These are phyloP conservation scores for Gymnocephalus cernua DNA, from an alignment of 2,113 vertebrate genomes.

Conservation along the genomic window DNA sequence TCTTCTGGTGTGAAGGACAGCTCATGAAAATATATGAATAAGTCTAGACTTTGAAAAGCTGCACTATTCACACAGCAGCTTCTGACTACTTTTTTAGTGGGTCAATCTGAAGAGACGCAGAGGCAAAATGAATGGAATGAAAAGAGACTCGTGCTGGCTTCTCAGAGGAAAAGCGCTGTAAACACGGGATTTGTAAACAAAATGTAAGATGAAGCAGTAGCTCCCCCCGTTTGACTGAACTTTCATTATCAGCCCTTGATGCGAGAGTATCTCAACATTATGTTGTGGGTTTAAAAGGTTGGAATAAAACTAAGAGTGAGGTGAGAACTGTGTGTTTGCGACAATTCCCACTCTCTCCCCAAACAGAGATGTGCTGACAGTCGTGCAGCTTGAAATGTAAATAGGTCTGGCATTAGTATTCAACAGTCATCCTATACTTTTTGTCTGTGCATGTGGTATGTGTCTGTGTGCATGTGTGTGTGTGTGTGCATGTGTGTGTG, in stretches of 20 bases:
- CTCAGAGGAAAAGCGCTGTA: not conserved
- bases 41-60: constrained; percentile 49
- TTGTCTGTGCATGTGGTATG: constrained; percentile 34
- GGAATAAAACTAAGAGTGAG: constrained; percentile 47
- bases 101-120: constrained; percentile 3
- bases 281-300: constrained; percentile 61
- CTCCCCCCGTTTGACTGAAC: constrained; percentile 27
- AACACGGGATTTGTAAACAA: constrained; percentile 68
- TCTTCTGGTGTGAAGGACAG: constrained; percentile 8
- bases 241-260: constrained; percentile 55
- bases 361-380: constrained; percentile 67
- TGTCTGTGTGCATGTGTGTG: constrained; percentile 37
- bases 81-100: constrained; percentile 27
- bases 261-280: constrained; percentile 28
- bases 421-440: constrained; percentile 48
- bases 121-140: not conserved
- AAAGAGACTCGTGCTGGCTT: not conserved
- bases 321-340: constrained; percentile 51
- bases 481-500: constrained; percentile 32
- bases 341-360: constrained; percentile 65
- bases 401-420: constrained; percentile 75
- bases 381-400: constrained; percentile 74
- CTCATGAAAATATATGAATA: constrained; percentile 46
- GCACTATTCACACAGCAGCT: constrained; percentile 16
- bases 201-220: constrained; percentile 39